phyloP scores from a whole-genome alignment of 1,140 invertebrate species.

The Saccostrea glomerata region DNA sequence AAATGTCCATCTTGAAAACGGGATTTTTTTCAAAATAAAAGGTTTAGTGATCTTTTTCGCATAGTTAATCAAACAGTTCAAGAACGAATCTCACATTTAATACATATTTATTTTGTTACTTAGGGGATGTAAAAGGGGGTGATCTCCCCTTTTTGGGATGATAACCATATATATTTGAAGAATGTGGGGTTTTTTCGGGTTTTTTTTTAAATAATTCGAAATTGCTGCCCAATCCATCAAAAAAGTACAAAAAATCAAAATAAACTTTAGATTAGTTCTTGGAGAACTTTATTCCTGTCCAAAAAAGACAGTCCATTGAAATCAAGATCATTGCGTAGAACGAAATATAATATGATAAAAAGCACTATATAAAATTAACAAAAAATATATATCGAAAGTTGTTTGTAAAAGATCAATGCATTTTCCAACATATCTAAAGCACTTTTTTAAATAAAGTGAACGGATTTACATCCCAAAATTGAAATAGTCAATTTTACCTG shows the following conservation, averaged over 20 bases:
- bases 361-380: conserved; percentile 38
- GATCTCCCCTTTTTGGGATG: no score
- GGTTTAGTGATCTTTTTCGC: no score
- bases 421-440: conserved; percentile 23
- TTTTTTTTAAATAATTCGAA: no score
- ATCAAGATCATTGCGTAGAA: conserved; percentile 30
- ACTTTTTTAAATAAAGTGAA: neutral
- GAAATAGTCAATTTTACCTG: conserved; percentile 23
- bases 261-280: conserved; percentile 1
- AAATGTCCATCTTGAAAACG: no score
- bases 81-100: no score
- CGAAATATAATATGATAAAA: conserved; percentile 25
- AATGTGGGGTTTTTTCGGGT: no score
- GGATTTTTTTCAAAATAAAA: no score
- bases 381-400: conserved; percentile 31
- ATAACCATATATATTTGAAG: no score
- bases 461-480: conserved; percentile 24
- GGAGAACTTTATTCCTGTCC: conserved; percentile 15
- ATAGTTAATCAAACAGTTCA: no score
- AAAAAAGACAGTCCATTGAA: conserved; percentile 4
- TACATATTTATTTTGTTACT: no score
- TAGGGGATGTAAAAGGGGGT: no score
- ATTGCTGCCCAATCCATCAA: no score
- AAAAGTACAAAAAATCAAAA: neutral
- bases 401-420: conserved; percentile 17